Percentiles rank a stretch among this genome's conserved stretches.
phyloP scores from a whole-genome alignment of 1,140 invertebrate genomes.

The Brachionus manjavacas region DNA sequence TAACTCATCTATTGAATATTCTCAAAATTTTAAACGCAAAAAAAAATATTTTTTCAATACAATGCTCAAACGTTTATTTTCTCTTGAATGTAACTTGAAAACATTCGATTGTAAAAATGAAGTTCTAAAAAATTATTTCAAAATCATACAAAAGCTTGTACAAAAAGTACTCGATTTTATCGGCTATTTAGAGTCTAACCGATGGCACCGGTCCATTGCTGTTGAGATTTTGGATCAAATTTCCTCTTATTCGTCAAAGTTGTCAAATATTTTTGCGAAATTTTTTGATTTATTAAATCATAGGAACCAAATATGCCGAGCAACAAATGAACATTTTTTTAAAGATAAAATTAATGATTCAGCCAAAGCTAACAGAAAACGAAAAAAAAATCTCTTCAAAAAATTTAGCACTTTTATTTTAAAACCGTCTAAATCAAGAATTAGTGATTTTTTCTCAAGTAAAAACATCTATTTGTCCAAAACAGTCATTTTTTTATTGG shows the following conservation, averaged over 20 bases:
- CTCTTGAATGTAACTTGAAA: background rate
- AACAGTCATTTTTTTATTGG: background rate
- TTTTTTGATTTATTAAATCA: background rate
- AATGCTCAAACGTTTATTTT: background rate
- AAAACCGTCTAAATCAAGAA: background rate
- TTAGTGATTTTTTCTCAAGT: background rate
- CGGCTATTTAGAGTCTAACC: background rate
- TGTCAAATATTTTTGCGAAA: background rate
- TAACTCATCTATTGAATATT: background rate
- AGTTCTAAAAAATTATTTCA: background rate
- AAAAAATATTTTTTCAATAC: background rate
- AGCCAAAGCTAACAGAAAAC: background rate
- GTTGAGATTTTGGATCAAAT: background rate
- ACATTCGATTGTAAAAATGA: background rate
- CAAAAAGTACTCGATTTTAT: slow-evolving; percentile 16
- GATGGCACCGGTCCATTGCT: background rate
- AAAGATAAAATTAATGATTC: background rate
- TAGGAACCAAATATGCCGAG: background rate
- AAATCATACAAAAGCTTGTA: background rate
- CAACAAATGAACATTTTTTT: background rate
- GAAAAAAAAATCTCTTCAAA: background rate
- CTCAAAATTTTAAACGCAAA: background rate
- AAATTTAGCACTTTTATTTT: background rate
- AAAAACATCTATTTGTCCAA: background rate
- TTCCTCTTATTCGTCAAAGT: background rate